These are phyloP conservation scores for Orthonyx spaldingii DNA, from an alignment of 2,113 vertebrate species.

Conservation along the genomic window DNA sequence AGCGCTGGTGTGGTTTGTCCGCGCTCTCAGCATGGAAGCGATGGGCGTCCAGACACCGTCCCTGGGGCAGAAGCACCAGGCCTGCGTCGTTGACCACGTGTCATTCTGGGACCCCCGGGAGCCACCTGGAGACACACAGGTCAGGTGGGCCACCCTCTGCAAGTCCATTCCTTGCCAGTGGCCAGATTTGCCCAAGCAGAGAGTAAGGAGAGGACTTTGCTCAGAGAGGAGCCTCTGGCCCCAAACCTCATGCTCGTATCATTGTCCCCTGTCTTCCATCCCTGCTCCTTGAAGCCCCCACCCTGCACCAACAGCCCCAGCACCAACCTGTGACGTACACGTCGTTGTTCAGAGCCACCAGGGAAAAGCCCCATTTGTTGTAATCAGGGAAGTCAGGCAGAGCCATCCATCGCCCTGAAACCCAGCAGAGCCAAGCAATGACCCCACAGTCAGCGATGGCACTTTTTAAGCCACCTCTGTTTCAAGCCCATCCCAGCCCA, in stretches of 20 bases:
- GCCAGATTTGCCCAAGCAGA: neutral
- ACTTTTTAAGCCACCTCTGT: neutral
- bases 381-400: constrained; percentile 93
- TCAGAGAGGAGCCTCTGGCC: neutral
- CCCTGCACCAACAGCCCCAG: neutral
- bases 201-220: neutral
- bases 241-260: rapidly evolving
- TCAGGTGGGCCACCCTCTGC: neutral
- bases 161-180: rapidly evolving
- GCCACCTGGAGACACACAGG: constrained; percentile 73
- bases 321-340: constrained; percentile 91
- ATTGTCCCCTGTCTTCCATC: neutral
- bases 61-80: constrained; percentile 88
- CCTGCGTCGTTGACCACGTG: constrained; percentile 93
- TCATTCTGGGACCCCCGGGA: constrained; percentile 88
- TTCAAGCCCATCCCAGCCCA: neutral
- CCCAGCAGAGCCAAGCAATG: neutral
- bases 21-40: constrained; percentile 87
- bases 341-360: constrained; percentile 87
- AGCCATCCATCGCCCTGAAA: constrained; percentile 83
- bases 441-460: neutral
- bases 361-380: constrained; percentile 96
- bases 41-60: constrained; percentile 84
- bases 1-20: constrained; percentile 89
- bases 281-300: neutral